Evolutionary conservation across 35 echinoderm and acorn worm genomes (phyloP).

Genomic region (Heliocidaris tuberculata): DNA sequence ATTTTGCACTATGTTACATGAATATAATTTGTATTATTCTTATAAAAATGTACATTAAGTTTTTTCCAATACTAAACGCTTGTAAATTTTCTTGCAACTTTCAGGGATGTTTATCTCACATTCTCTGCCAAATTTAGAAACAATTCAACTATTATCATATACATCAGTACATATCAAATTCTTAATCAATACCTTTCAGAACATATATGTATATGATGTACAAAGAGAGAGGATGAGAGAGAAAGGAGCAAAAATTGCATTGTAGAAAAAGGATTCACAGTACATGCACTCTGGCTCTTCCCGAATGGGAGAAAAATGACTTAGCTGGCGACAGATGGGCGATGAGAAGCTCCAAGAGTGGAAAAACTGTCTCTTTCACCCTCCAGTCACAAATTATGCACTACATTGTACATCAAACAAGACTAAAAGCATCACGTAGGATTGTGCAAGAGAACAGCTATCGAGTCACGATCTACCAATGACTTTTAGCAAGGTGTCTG

Average conservation of each 20-base stretch:
- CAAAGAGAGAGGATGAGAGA: neutral
- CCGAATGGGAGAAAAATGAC: neutral
- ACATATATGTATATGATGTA: neutral
- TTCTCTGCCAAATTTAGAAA: no score
- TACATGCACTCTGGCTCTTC: neutral
- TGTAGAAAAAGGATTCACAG: neutral
- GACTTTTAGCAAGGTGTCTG: neutral
- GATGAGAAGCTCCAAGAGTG: neutral
- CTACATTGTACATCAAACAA: neutral
- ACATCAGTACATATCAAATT: neutral
- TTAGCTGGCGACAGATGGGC: neutral
- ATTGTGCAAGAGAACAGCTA: neutral
- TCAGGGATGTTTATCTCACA: no score
- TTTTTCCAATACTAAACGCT: no score
- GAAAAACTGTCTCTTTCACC: slow-evolving; percentile 16
- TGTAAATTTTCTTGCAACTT: no score
- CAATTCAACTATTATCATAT: neutral
- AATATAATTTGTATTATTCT: no score
- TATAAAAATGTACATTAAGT: no score
- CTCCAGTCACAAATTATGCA: neutral
- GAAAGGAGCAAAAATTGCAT: neutral
- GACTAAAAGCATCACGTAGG: neutral
- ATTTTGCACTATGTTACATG: no score
- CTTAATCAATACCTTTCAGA: neutral
- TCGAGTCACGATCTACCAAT: neutral